phyloP scores from a whole-genome alignment of 2,888 invertebrate genomes.

The Dolichomitus sp. region DNA sequence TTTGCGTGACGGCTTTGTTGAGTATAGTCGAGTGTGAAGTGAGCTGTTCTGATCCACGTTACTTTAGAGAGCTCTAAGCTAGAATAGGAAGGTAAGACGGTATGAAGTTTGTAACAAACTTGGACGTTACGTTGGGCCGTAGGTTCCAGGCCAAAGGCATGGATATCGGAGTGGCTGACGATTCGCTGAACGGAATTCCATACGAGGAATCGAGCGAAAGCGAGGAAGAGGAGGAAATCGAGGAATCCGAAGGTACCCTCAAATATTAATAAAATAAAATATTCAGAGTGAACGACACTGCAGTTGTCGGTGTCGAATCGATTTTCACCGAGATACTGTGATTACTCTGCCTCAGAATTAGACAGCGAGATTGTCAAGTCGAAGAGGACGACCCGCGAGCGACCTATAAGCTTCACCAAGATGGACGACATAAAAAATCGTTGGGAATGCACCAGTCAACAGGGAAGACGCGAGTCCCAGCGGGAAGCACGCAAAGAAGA shows the following conservation, averaged over 20 bases:
- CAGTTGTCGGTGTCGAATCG: not conserved
- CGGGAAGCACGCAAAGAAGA: slow-evolving; percentile 95
- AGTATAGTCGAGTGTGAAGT: not conserved
- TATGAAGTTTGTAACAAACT: slow-evolving; percentile 63
- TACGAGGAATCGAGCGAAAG: slow-evolving; percentile 91
- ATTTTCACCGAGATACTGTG: not conserved
- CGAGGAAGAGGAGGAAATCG: slow-evolving; percentile 89
- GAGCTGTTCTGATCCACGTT: not conserved
- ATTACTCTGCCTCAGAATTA: slow-evolving; percentile 85
- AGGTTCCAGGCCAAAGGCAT: slow-evolving; percentile 94
- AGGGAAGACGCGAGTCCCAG: slow-evolving; percentile 88
- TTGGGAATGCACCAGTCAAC: slow-evolving; percentile 89
- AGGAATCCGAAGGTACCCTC: slow-evolving; percentile 80
- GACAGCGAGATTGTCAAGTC: slow-evolving; percentile 89
- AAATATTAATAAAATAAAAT: slow-evolving; percentile 40
- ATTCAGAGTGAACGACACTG: not conserved
- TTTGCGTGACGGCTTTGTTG: slow-evolving; percentile 12
- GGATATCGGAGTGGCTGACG: slow-evolving; percentile 93
- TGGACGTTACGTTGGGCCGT: slow-evolving; percentile 66
- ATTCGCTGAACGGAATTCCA: slow-evolving; percentile 91
- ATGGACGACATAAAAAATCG: slow-evolving; percentile 94
- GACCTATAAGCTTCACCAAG: slow-evolving; percentile 93
- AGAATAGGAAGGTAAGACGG: not conserved
- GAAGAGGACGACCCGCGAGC: slow-evolving; percentile 89
- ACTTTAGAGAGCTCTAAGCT: not conserved